These are phyloP conservation scores for Agrochola circellaris DNA, from an alignment of 2,888 invertebrate genomes.

Conservation along the genomic window DNA sequence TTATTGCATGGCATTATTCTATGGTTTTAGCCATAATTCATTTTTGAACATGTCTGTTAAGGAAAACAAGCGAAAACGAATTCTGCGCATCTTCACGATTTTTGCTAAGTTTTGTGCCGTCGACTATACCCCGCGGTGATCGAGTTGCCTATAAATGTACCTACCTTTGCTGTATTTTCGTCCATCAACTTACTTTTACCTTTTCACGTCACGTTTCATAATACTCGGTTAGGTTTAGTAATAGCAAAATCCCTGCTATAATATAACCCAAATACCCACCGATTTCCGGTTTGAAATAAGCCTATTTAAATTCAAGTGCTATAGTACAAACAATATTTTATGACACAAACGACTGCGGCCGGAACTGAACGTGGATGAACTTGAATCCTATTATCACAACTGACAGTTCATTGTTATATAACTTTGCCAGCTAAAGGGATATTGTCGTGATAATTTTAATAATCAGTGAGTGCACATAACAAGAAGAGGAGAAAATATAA, in stretches of 20 bases:
- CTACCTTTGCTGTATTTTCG: too few relatives aligned
- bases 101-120: too few relatives aligned
- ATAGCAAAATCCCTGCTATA: constrained; percentile 9
- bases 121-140: neutral
- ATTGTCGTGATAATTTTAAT: neutral
- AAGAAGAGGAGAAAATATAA: neutral
- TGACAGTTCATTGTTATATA: neutral
- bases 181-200: too few relatives aligned
- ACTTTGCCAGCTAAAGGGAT: neutral
- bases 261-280: neutral
- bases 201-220: constrained; percentile 3
- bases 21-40: too few relatives aligned
- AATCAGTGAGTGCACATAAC: neutral
- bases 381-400: constrained; percentile 14
- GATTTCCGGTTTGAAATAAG: constrained; percentile 29
- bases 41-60: too few relatives aligned
- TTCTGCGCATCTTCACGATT: too few relatives aligned
- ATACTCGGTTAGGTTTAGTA: constrained; percentile 2
- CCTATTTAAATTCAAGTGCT: constrained; percentile 26
- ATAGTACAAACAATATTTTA: constrained; percentile 17
- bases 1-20: too few relatives aligned
- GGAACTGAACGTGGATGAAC: neutral
- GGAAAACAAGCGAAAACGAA: too few relatives aligned
- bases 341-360: neutral
- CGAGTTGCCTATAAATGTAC: too few relatives aligned